Evolutionary conservation across 2,797 vertebrate genomes (phyloP).

Genomic region (Xerus rutilus): DNA sequence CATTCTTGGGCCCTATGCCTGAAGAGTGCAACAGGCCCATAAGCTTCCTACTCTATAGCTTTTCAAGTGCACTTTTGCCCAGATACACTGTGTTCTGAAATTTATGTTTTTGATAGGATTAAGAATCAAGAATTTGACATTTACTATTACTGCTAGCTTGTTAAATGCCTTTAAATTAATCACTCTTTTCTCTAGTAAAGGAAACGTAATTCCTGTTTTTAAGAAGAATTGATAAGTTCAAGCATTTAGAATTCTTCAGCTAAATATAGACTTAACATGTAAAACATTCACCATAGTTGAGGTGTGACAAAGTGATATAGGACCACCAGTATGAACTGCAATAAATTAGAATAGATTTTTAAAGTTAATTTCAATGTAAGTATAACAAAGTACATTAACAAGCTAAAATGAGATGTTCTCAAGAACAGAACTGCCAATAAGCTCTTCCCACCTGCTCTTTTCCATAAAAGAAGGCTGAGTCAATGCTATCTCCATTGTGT

Average conservation of each 20-base stretch:
- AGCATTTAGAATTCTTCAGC: conserved; percentile 51
- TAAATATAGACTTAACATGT: conserved; percentile 49
- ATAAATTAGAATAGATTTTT: conserved; percentile 46
- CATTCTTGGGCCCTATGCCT: neutral
- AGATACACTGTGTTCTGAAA: conserved; percentile 42
- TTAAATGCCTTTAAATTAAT: conserved; percentile 42
- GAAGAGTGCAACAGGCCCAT: neutral
- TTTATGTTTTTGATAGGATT: conserved; percentile 30
- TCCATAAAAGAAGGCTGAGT: conserved; percentile 96
- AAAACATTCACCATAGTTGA: conserved; percentile 46
- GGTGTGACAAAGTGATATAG: neutral
- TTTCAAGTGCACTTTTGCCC: neutral
- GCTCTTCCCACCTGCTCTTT: conserved; percentile 92
- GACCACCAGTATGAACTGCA: neutral
- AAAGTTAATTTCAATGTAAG: conserved; percentile 50
- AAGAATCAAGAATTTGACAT: conserved; percentile 41
- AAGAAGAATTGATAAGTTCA: conserved; percentile 20
- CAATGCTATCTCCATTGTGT: conserved; percentile 88
- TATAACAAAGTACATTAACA: conserved; percentile 9
- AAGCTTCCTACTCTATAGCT: neutral
- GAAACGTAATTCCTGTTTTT: conserved; percentile 46
- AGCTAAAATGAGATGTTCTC: conserved; percentile 48
- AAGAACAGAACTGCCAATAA: conserved; percentile 39
- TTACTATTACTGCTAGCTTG: conserved; percentile 32
- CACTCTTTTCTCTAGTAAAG: neutral